phyloP scores from a whole-genome alignment of 2,113 vertebrate species.

The Empidonax alnorum region DNA sequence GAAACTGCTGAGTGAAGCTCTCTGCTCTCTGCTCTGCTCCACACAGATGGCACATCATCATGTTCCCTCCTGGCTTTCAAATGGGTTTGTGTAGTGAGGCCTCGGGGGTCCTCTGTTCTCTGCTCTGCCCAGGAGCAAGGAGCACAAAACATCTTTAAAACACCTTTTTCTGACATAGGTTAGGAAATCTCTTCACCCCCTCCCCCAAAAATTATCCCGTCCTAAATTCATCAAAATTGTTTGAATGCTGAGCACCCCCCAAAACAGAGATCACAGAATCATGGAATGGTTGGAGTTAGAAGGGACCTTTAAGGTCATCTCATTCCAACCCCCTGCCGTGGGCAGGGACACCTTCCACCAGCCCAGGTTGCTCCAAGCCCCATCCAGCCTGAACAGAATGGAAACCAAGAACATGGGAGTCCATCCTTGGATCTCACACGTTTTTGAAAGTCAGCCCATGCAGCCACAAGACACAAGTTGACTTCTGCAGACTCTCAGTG shows the following conservation, averaged over 20 bases:
- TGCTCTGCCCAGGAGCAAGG: neutral
- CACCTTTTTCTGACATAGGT: neutral
- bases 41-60: neutral
- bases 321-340: neutral
- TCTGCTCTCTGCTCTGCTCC: neutral
- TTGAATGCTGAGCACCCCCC: neutral
- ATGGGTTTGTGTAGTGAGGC: neutral
- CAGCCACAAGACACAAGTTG: neutral
- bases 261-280: neutral
- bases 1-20: neutral
- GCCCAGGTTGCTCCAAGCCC: neutral
- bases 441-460: neutral
- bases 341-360: neutral
- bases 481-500: neutral
- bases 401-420: neutral
- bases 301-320: neutral
- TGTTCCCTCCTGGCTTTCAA: neutral
- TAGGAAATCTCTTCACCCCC: neutral
- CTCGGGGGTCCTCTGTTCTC: neutral
- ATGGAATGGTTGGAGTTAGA: neutral
- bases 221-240: neutral
- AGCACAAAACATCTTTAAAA: neutral
- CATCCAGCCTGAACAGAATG: neutral
- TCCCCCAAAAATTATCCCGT: neutral
- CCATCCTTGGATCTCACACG: neutral